These are phyloP conservation scores for Myotis brandtii DNA, from an alignment of 2,113 vertebrate genomes.

Conservation along the genomic window DNA sequence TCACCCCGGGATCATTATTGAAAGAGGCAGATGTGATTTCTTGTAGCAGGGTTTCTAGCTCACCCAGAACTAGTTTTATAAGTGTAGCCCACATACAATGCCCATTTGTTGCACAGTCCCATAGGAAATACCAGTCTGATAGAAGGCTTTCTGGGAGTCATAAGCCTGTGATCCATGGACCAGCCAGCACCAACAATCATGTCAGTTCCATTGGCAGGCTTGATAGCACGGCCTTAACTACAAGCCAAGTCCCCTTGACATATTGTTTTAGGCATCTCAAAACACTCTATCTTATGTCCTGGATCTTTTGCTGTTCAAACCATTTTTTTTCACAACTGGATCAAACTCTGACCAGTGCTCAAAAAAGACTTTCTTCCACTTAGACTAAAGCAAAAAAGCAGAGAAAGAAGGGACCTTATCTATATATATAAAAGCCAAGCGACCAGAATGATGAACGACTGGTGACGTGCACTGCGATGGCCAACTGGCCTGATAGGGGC, in stretches of 20 bases:
- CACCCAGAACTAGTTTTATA: background rate
- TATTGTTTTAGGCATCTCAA: background rate
- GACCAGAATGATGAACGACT: too few species aligned
- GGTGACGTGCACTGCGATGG: too few species aligned
- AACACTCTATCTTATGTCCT: background rate
- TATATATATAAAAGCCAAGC: too few species aligned
- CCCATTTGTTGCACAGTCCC: background rate
- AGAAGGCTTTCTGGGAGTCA: background rate
- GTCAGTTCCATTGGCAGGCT: background rate
- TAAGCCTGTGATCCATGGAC: background rate
- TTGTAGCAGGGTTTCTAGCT: background rate
- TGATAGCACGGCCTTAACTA: background rate
- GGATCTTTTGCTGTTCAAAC: background rate
- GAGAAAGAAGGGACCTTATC: background rate
- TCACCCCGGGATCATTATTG: background rate
- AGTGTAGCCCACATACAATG: background rate
- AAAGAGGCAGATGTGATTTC: background rate
- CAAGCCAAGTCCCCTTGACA: background rate
- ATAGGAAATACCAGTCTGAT: background rate
- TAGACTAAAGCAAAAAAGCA: background rate
- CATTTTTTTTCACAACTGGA: background rate
- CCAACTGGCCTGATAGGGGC: too few species aligned
- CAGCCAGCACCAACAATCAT: background rate
- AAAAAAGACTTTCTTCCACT: background rate
- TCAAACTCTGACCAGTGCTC: background rate